Percentiles rank a stretch among this genome's conserved stretches.
Evolutionary conservation across 2,797 vertebrate genomes (phyloP).

Genomic region (Numenius phaeopus): DNA sequence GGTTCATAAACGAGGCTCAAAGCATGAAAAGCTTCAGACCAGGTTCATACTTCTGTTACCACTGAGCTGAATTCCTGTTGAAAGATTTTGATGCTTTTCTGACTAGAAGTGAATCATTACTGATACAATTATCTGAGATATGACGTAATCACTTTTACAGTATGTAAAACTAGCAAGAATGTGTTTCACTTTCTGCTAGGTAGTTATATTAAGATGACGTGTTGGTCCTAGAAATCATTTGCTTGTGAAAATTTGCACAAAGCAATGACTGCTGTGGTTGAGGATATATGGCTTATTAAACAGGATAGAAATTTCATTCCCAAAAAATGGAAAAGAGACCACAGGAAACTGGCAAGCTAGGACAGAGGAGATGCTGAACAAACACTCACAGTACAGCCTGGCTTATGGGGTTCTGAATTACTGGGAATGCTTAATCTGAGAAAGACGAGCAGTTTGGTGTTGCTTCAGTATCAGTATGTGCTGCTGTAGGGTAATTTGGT

Average conservation of each 20-base stretch:
- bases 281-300: background rate
- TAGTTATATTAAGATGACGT: background rate
- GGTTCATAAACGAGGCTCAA: fast-evolving
- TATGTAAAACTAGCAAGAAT: background rate
- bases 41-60: background rate
- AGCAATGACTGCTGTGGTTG: background rate
- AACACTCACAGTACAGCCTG: background rate
- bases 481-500: fast-evolving
- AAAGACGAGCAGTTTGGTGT: background rate
- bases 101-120: background rate
- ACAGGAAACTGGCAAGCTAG: background rate
- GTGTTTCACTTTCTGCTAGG: background rate
- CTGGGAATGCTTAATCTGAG: background rate
- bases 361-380: background rate
- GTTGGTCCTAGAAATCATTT: conserved; percentile 1
- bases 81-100: background rate
- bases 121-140: background rate
- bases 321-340: background rate
- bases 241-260: background rate
- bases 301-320: background rate
- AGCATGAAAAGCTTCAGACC: background rate
- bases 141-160: background rate
- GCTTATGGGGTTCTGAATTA: background rate
- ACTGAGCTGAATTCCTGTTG: background rate
- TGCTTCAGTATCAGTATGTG: background rate